These are phyloP conservation scores for Capra hircus DNA, from an alignment of 2,113 vertebrate genomes.

Conservation along the genomic window DNA sequence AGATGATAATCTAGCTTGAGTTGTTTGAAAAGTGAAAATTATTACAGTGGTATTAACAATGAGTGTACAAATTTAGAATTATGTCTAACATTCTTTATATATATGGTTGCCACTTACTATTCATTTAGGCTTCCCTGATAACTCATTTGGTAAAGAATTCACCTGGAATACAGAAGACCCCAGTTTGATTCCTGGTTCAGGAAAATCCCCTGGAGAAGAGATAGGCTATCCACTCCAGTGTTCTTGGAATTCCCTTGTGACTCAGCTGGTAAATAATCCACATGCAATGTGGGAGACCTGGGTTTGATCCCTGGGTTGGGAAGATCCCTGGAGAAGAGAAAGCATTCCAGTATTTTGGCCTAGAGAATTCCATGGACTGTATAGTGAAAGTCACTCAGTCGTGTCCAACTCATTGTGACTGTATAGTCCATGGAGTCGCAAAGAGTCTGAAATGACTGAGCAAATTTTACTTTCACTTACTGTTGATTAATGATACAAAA, in stretches of 20 bases:
- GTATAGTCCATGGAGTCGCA: not conserved
- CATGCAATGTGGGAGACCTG: not conserved
- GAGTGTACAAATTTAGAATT: not conserved
- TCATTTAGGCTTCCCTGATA: not conserved
- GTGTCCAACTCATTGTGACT: not conserved
- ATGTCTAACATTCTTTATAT: not conserved
- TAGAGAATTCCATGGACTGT: not conserved
- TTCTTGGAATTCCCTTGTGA: not conserved
- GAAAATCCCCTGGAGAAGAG: not conserved
- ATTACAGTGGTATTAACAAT: not conserved
- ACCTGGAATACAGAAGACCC: not conserved
- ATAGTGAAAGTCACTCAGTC: not conserved
- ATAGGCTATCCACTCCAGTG: not conserved
- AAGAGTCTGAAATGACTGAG: not conserved
- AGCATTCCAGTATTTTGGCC: not conserved
- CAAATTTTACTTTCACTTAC: not conserved
- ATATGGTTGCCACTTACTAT: not conserved
- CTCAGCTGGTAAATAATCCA: not conserved
- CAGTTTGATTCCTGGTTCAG: accelerated
- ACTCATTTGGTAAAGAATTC: not conserved
- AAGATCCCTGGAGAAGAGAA: not conserved
- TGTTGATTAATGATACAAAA: not conserved
- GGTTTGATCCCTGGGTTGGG: not conserved
- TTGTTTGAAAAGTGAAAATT: not conserved
- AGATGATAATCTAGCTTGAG: not conserved